A percentile compares a stretch with the other conserved stretches of the same genome.
Evolutionary conservation across 1,140 invertebrate species (phyloP).

Genomic region (Hermetia illucens): DNA sequence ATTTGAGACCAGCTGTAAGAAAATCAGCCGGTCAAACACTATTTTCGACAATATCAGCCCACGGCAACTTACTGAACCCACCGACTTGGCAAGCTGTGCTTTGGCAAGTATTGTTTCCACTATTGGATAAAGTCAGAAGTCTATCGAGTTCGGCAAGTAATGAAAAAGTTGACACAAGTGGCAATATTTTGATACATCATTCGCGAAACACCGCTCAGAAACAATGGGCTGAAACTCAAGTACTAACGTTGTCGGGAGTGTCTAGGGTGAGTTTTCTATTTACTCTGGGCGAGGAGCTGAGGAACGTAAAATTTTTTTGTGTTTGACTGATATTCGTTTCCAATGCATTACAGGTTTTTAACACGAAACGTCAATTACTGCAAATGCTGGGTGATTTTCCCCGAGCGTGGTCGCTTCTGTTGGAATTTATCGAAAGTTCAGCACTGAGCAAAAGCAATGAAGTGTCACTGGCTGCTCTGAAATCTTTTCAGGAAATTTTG

Average conservation of each 20-base stretch:
- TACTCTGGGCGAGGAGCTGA: neutral
- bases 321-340: conserved; percentile 2
- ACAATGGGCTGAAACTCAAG: conserved; percentile 97
- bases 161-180: conserved; percentile 82
- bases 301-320: neutral
- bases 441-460: conserved; percentile 86
- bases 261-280: conserved; percentile 32
- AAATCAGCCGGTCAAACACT: conserved; percentile 98
- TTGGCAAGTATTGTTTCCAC: conserved; percentile 88
- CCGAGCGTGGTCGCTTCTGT: conserved; percentile 78
- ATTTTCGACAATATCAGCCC: conserved; percentile 93
- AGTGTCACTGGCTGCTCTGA: conserved; percentile 84
- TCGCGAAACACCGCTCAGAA: conserved; percentile 97
- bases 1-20: conserved; percentile 84
- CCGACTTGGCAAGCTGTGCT: conserved; percentile 82
- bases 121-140: conserved; percentile 82
- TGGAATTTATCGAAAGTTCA: conserved; percentile 88
- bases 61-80: conserved; percentile 74
- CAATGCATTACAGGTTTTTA: conserved; percentile 51
- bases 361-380: conserved; percentile 74
- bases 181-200: conserved; percentile 95
- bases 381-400: conserved; percentile 80
- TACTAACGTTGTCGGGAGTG: conserved; percentile 46
- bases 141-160: conserved; percentile 84
- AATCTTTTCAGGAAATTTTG: conserved; percentile 90